Conservation (phyloP, 2,113 vertebrate genomes). For the Picathartes gymnocephalus region DNA sequence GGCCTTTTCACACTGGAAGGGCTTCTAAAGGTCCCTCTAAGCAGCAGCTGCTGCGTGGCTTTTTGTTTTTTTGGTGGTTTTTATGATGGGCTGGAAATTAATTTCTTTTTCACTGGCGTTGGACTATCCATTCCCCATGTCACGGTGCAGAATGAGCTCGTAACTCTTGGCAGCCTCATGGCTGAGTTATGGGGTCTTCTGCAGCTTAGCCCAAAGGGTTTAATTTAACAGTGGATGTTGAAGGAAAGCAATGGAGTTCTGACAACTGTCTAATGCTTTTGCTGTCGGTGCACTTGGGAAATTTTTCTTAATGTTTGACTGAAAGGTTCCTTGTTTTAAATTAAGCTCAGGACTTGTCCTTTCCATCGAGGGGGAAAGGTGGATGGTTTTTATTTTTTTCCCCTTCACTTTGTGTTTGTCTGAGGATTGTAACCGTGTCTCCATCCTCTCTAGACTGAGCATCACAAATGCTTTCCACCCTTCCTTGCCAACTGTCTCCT, state of each 20-base stretch:
- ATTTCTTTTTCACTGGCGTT: conserved; percentile 36
- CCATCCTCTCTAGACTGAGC: background rate
- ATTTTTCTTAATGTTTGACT: background rate
- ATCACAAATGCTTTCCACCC: background rate
- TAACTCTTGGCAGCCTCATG: conserved; percentile 26
- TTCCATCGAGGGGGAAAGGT: background rate
- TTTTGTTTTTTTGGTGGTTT: background rate
- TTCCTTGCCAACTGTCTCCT: conserved; percentile 1
- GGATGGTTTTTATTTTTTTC: background rate
- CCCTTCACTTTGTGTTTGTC: background rate
- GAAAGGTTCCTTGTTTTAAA: background rate
- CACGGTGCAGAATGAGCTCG: conserved; percentile 11
- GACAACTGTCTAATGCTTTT: background rate
- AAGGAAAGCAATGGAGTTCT: background rate
- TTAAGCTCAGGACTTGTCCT: background rate
- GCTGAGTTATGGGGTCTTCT: conserved; percentile 28
- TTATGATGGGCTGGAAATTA: conserved; percentile 64
- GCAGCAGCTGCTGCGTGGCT: conserved; percentile 11
- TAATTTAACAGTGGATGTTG: conserved; percentile 30
- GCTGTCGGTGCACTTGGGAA: background rate
- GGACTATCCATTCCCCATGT: conserved; percentile 40
- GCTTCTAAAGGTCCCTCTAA: conserved; percentile 45
- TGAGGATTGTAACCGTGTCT: background rate
- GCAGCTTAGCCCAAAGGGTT: background rate
- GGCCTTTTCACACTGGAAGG: background rate